Evolutionary conservation across 2,888 invertebrate genomes (phyloP).

Genomic region (Euplagia quadripunctaria): DNA sequence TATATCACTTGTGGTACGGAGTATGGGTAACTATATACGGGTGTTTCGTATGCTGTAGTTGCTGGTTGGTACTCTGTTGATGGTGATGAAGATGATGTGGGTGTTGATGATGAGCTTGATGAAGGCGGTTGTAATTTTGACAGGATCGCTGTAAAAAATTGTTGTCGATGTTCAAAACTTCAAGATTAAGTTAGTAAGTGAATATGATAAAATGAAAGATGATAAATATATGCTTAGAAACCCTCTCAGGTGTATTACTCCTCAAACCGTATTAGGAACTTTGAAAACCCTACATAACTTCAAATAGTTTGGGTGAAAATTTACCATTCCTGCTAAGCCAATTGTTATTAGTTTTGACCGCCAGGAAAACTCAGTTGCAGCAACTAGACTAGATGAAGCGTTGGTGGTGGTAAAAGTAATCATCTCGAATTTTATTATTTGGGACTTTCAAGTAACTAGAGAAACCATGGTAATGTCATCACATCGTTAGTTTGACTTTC

Average conservation of each 20-base stretch:
- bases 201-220: neutral
- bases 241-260: too few species aligned
- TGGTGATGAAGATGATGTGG: conserved; percentile 39
- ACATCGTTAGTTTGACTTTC: neutral
- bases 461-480: neutral
- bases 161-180: neutral
- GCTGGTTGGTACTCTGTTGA: conserved; percentile 49
- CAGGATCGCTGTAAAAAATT: conserved; percentile 51
- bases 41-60: conserved; percentile 53
- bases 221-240: neutral
- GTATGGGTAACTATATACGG: conserved; percentile 53
- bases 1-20: conserved; percentile 64
- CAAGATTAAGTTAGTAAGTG: too few species aligned
- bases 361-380: too few species aligned
- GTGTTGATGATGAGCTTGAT: conserved; percentile 46
- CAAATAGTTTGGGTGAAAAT: too few species aligned
- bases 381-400: too few species aligned
- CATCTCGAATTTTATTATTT: too few species aligned
- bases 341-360: too few species aligned
- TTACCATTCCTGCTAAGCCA: too few species aligned
- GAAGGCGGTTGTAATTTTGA: conserved; percentile 51
- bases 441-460: neutral
- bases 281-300: too few species aligned
- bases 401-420: too few species aligned
- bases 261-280: too few species aligned